Percentiles rank a stretch among this genome's conserved stretches.
Conservation (phyloP, 2,888 invertebrate genomes). For the Agriopis leucophaearia region DNA sequence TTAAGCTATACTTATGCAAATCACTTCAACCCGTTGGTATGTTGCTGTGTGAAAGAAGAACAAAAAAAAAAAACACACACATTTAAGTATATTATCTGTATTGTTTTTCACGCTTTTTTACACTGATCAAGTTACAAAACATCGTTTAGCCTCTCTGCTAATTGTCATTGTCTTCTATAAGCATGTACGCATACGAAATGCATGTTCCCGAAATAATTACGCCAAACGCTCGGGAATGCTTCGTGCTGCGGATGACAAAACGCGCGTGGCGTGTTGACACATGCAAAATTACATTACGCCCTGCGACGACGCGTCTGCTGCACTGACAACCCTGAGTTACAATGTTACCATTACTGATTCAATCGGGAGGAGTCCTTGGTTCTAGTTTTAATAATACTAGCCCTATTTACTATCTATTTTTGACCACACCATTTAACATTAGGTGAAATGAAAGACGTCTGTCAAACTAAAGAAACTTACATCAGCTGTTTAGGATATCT, state of each 20-base stretch:
- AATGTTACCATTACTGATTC: constrained; percentile 29
- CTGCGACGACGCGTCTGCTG: constrained; percentile 24
- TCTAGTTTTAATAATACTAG: not conserved
- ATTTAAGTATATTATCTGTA: no score
- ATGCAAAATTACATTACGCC: constrained; percentile 71
- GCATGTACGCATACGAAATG: constrained; percentile 19
- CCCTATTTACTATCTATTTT: not conserved
- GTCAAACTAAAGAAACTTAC: no score
- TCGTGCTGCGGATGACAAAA: constrained; percentile 56
- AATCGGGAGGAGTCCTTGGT: not conserved
- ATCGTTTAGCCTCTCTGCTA: not conserved
- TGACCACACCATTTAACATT: not conserved
- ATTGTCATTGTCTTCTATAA: constrained; percentile 16
- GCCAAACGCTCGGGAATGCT: constrained; percentile 45
- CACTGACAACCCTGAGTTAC: constrained; percentile 45
- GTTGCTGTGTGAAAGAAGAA: no score
- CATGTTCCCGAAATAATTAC: constrained; percentile 51
- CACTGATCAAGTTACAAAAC: not conserved
- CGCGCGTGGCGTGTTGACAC: constrained; percentile 67
- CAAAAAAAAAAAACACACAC: no score
- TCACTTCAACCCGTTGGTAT: no score
- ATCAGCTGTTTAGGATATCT: no score
- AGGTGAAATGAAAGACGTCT: not conserved
- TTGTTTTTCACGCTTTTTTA: not conserved
- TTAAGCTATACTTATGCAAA: no score